Percentiles rank a stretch among this genome's conserved stretches.
Conservation (phyloP, 2,888 invertebrate genomes). For the Erebia ligea region DNA sequence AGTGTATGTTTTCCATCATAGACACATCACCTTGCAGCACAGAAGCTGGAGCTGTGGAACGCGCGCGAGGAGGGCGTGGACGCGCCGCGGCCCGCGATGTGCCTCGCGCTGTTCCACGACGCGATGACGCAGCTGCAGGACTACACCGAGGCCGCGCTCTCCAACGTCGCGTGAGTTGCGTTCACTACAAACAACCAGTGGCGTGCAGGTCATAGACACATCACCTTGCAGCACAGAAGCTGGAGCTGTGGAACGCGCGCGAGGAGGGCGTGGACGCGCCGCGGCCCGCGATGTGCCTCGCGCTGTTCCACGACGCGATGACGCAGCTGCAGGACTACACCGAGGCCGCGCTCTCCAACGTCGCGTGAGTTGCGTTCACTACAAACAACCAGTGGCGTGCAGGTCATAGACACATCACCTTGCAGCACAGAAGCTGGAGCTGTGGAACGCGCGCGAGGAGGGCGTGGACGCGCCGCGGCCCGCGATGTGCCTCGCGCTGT, state of each 20-base stretch:
- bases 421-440: no score
- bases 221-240: constrained; percentile 48
- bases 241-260: constrained; percentile 47
- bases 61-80: constrained; percentile 37
- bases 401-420: no score
- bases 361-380: constrained; percentile 45
- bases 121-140: constrained; percentile 50
- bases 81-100: constrained; percentile 44
- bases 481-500: no score
- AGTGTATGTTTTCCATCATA: no score
- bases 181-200: no score
- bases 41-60: constrained; percentile 49
- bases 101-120: constrained; percentile 46
- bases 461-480: no score
- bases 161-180: constrained; percentile 47
- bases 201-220: no score
- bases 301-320: constrained; percentile 46
- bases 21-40: constrained; percentile 47
- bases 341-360: constrained; percentile 49
- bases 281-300: constrained; percentile 48
- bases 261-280: constrained; percentile 38
- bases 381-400: no score
- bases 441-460: no score
- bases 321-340: constrained; percentile 50
- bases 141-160: constrained; percentile 51